phyloP scores from a whole-genome alignment of 1,140 invertebrate species.

The Acyrthosiphon pisum region DNA sequence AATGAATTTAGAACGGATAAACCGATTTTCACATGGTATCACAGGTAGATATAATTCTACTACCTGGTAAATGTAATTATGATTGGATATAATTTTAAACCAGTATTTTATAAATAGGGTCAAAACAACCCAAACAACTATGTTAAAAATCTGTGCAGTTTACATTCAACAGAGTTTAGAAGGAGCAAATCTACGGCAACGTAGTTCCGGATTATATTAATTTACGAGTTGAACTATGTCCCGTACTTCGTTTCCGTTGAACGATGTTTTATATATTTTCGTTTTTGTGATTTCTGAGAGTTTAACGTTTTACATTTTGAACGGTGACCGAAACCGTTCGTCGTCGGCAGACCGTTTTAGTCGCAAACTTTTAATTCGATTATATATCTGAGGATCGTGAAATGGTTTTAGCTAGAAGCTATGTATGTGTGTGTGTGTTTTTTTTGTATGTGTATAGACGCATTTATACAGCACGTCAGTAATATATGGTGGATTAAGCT shows the following conservation, averaged over 20 bases:
- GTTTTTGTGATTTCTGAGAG: not conserved
- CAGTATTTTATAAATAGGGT: too few species aligned
- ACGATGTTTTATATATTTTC: not conserved
- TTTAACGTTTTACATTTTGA: not conserved
- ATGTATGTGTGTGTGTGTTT: not conserved
- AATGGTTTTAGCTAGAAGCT: not conserved
- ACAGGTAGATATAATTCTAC: too few species aligned
- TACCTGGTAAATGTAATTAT: too few species aligned
- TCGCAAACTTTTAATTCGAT: slow-evolving; percentile 1
- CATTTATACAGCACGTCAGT: not conserved
- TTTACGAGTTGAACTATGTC: not conserved
- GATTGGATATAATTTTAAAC: too few species aligned
- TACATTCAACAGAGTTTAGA: too few species aligned
- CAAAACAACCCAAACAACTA: too few species aligned
- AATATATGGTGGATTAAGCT: not conserved
- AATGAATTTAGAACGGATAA: too few species aligned
- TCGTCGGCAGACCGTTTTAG: not conserved
- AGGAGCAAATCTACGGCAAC: too few species aligned
- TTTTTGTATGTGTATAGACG: not conserved
- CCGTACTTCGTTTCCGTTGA: not conserved
- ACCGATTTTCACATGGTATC: too few species aligned
- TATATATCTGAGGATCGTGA: not conserved
- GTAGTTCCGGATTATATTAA: not conserved
- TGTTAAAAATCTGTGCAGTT: too few species aligned
- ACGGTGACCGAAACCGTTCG: not conserved